Evolutionary conservation across 2,797 vertebrate species (phyloP), one percentile per base, ranked within the genome.

Genomic region (Staurois parvus): DNA sequence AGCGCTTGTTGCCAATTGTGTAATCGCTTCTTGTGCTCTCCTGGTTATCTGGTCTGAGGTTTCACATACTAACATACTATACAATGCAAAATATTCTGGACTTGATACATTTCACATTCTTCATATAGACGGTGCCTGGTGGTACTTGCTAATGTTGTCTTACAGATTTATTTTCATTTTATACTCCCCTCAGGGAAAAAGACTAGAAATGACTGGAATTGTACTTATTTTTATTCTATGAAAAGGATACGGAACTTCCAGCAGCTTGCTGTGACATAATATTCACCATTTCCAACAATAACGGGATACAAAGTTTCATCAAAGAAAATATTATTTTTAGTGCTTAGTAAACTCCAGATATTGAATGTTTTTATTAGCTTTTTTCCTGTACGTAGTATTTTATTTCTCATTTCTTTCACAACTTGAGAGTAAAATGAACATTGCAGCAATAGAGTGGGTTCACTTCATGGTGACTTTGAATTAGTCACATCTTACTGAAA

Each of bases 81-180:
- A 45, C 11, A 2, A 45, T 45, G 42, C 11, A 12, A 45, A 45
- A 45, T 45, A 45, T 45, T 13, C 13, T 10, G 42, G 17, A 52
- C 12, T 52, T 17, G 13, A 52, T 17, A 52, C 17, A 4, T 73
- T 42, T 59, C n/a, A 68, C 32, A 72, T 28, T 32, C 67, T 59
- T 3, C 45, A 8, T 45, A 76, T 15, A 72, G 34, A 13, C 32
- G 3, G 76, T 75, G 76, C 68, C 76, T 48, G 83, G 68, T 52
- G 67, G 40, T n/a, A 66, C 34, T 72, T 13, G 29, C 59, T 45
- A 15, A 19, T 56, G 4, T 66, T 59, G 70, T 2, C 17, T 15
- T 19, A 17, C 3, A 52, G 48, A 52, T 52, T 52, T 52, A 52
- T 52, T 52, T 52, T 4, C 13, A 0, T 28, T 48, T 67, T 40